Evolutionary conservation across 1,140 invertebrate genomes (phyloP), one percentile per base, ranked within the genome.

Genomic region (Laodelphax striatellus): DNA sequence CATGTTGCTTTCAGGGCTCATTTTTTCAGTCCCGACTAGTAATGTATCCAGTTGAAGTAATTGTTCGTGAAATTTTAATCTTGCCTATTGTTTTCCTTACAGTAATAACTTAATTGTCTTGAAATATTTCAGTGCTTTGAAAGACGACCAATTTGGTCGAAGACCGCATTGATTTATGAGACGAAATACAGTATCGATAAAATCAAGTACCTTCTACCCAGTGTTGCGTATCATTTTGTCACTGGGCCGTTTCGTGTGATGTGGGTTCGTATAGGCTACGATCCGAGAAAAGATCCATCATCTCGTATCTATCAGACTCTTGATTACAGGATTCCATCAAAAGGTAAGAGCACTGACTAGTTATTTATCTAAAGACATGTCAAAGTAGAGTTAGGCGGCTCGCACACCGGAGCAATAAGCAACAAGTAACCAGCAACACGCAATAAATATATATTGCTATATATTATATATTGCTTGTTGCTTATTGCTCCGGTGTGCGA

Each of bases 201-300:
- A 28, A 69, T 94, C 0, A 94, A 91, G 73, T 80, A 83, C 66
- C 78, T 95, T 38, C 73, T 96, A 43, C 91, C 93, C 0, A 79
- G 82, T 24, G 72, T 91, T 1, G 88, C 91, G 0, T 90, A 91
- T 71, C 92, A 92, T 70, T 91, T 87, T 72, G 77, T 79, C 13
- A 87, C 82, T 64, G 94, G 94, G 0, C 94, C 94, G 0, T 98
- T 92, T 90, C 77, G 90, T 57, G 82, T 83, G 52, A 79, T 88
- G 69, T 96, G 92, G 87, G 83, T 91, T 0, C 82, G 77, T 69
- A 83, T 87, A 67, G 92, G 91, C 0, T 95, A 92, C 68, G 90
- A 96, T 76, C 92, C 92, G 0, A 76, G 87, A 44, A 85, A 84
- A 67, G 83, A 92, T 64, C 83, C 85, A n/a, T 70, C 75, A 1